Evolutionary conservation across 2,113 vertebrate species (phyloP), one percentile per base, ranked within the genome.

Genomic region (Crotalus helleri): DNA sequence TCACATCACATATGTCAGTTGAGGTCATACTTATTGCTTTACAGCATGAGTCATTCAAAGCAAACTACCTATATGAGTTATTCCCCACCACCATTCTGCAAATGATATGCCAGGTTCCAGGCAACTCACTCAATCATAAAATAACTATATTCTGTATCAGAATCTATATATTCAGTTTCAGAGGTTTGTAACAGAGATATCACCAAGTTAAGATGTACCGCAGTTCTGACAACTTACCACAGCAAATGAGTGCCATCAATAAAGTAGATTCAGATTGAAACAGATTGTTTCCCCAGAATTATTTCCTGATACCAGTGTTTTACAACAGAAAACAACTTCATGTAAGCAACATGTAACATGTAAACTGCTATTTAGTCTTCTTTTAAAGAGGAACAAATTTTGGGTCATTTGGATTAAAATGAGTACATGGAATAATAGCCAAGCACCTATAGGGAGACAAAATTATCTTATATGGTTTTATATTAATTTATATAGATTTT

Each of bases 1-100:
- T 96, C 94, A 97, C 94, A 95, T 97, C 94, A 0, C 94, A 0
- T 96, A 97, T 90, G 93, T 96, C 93, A 92, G 93, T 90, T 92
- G 94, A 94, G 96, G 91, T 93, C 93, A 92, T 92, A 92, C 95
- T 94, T 96, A 94, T 87, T 96, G 93, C 93, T 94, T 94, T 94
- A 92, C 44, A 6, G 92, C 51, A 94, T n/a, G 55, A 94, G 90
- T 91, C 91, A 92, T 94, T 93, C 96, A 92, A 92, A 94, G 92
- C 92, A 95, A 89, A 90, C 94, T 86, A 54, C 93, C 92, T 96
- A 92, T 93, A 89, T 97, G 95, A 97, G 88, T 93, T 91, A 81
- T 93, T 64, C 54, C 46, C 93, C 81, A 46, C 90, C 54, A 87
- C 85, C 92, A 12, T 46, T 17, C 91, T 57, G 39, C n/a, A 93